phyloP scores from a whole-genome alignment of 2,113 vertebrate genomes.

The Hemicordylus capensis region DNA sequence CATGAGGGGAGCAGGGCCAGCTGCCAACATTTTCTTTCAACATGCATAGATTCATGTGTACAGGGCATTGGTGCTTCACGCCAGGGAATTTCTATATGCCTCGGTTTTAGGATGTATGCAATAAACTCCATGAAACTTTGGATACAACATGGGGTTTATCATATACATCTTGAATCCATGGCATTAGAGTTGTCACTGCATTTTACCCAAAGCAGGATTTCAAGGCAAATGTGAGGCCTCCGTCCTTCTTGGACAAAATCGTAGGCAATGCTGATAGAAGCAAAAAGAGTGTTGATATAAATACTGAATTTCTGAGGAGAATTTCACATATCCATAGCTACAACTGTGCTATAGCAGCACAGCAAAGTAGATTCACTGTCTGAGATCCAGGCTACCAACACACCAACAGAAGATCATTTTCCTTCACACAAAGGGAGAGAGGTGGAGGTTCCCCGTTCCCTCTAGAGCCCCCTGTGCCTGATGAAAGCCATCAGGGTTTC shows the following conservation, averaged over 20 bases:
- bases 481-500: too few relatives aligned
- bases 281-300: not conserved
- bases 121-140: not conserved
- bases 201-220: not conserved
- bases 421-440: too few relatives aligned
- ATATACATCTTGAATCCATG: too few relatives aligned
- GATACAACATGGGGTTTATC: too few relatives aligned
- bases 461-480: too few relatives aligned
- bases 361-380: too few relatives aligned
- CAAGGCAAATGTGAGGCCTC: not conserved
- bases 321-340: too few relatives aligned
- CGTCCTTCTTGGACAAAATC: not conserved
- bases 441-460: too few relatives aligned
- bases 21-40: not conserved
- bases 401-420: too few relatives aligned
- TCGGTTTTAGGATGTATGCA: not conserved
- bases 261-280: not conserved
- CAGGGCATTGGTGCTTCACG: not conserved
- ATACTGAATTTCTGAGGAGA: not conserved
- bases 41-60: not conserved
- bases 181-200: not conserved
- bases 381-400: too few relatives aligned
- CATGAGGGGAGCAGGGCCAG: not conserved
- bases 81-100: not conserved
- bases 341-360: too few relatives aligned